Base-by-base conservation (phyloP, 1,140 invertebrate species). In the Teleogryllus occipitalis region DNA sequence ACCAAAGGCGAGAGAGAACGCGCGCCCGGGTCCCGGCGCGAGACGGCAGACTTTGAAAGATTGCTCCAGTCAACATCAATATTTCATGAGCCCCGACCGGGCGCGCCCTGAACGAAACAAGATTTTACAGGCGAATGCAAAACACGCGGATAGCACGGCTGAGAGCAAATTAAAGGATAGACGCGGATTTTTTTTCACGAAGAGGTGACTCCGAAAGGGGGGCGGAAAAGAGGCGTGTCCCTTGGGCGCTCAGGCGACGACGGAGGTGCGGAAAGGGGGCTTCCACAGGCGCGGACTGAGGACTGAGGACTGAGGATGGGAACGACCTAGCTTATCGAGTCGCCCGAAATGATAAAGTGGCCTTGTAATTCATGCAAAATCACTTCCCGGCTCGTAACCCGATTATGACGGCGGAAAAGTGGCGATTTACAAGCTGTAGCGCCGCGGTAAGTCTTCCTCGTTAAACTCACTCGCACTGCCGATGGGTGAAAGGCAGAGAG, bases 11-110 rank as follows among this genome's bases (percentile, higher is more conserved):
- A 39, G 27, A 39, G 27, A 39, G 27, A 39, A 39, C 27, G 1
- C 27, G 27, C 27, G 27, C 27, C 27, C 27, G 5, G 27, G 27
- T 39, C 27, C 27, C 54, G 18, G 54, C 10, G 7, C 18, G 54
- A 65, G 54, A 65, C 2, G 54, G 10, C 54, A 65, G 54, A 65
- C 54, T 65, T 65, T 65, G 54, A 65, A 65, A 65, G 54, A 65
- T 65, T 65, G 54, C 54, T 65, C 54, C 54, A 65, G 54, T 65
- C 54, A 65, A 65, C 54, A 65, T 65, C 54, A 65, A 65, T 65
- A 65, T 65, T 65, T 65, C 54, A 65, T 65, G 54, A 65, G 54
- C 10, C 27, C 18, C 54, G 54, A 65, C 10, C 54, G 54, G 10
- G 10, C 10, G 54, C 54, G 54, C 10, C 54, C 54, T 65, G 54